These are phyloP conservation scores for Pogonocherus hispidulus DNA, from an alignment of 2,888 invertebrate genomes.

Conservation along the genomic window DNA sequence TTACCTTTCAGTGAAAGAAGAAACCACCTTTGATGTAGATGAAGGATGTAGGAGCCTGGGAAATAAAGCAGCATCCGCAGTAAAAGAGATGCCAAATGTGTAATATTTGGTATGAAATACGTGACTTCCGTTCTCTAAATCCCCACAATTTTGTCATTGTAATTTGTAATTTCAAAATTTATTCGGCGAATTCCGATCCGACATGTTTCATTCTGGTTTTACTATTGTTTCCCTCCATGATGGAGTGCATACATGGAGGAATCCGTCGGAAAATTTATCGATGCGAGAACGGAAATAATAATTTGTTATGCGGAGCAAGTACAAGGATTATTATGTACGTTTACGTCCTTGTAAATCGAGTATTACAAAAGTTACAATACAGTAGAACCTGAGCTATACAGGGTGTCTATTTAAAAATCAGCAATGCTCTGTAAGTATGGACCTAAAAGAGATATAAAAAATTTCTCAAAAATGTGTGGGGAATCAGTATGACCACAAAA, in stretches of 20 bases:
- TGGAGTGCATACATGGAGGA: slow-evolving; percentile 6
- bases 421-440: too few species aligned
- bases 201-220: slow-evolving; percentile 26
- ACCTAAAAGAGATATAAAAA: too few species aligned
- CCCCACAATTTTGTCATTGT: slow-evolving; percentile 15
- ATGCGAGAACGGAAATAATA: background rate
- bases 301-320: background rate
- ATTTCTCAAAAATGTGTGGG: too few species aligned
- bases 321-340: too few species aligned
- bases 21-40: too few species aligned
- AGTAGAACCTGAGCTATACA: too few species aligned
- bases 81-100: slow-evolving; percentile 11
- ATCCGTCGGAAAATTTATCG: background rate
- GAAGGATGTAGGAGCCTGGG: too few species aligned
- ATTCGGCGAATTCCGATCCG: slow-evolving; percentile 18
- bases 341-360: too few species aligned
- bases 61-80: slow-evolving; percentile 17
- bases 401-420: too few species aligned
- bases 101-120: slow-evolving; percentile 23
- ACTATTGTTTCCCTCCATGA: slow-evolving; percentile 12
- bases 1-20: too few species aligned
- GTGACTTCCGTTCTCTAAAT: slow-evolving; percentile 17
- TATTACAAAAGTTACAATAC: too few species aligned
- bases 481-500: too few species aligned
- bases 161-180: slow-evolving; percentile 28